Conservation (phyloP, 2,797 vertebrate genomes). For the Rhynchonycteris naso region DNA sequence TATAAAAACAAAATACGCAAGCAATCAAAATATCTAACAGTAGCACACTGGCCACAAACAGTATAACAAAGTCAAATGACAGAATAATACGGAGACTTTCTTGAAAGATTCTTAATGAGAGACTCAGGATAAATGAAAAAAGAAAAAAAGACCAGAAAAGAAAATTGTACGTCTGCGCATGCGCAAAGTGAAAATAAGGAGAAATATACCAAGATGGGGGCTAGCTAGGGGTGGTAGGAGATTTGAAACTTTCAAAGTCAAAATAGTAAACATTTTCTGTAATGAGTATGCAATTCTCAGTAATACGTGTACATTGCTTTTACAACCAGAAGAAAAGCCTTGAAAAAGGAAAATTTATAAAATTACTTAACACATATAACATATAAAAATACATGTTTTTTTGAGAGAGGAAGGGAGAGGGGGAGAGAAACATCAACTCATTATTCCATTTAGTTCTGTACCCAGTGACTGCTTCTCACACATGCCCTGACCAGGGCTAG, state of each 20-base stretch:
- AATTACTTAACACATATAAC: background rate
- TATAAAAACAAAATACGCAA: background rate
- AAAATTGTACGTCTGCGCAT: background rate
- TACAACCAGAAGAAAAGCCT: background rate
- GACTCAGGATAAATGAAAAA: background rate
- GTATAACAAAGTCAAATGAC: background rate
- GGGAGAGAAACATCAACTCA: too few relatives aligned
- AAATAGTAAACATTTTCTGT: background rate
- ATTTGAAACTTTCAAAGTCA: background rate
- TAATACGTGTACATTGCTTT: background rate
- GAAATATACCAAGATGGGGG: background rate
- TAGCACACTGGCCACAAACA: background rate
- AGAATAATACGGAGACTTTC: background rate
- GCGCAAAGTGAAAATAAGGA: background rate
- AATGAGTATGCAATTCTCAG: background rate
- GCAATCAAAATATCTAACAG: background rate
- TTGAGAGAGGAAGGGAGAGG: too few relatives aligned
- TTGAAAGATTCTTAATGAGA: background rate
- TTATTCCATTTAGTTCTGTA: too few relatives aligned
- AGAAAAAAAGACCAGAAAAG: background rate
- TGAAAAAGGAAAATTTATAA: background rate
- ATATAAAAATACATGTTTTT: background rate
- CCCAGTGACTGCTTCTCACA: too few relatives aligned
- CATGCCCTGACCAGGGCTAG: too few relatives aligned
- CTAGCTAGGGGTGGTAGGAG: background rate